Evolutionary conservation across 2,888 invertebrate genomes (phyloP).

Genomic region (Listrodromus nycthemerus): DNA sequence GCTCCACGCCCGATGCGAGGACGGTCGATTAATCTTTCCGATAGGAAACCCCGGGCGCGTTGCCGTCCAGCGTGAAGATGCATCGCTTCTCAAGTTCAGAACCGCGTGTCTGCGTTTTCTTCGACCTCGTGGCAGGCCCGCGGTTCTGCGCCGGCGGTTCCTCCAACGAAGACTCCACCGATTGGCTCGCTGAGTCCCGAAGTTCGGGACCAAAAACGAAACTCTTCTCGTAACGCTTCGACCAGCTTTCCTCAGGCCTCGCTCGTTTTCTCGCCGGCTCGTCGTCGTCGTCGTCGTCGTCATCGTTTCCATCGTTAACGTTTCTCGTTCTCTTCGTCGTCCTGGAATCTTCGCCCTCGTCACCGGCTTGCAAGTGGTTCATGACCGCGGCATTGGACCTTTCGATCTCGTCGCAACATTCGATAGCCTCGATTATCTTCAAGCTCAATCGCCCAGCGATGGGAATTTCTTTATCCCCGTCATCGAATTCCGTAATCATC

Average conservation of each 20-base stretch:
- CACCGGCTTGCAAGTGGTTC: neutral
- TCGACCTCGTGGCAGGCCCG: slow-evolving; percentile 7
- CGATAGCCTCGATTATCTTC: slow-evolving; percentile 37
- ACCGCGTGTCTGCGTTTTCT: slow-evolving; percentile 27
- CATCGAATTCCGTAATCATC: neutral
- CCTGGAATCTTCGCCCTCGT: neutral
- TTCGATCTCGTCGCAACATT: slow-evolving; percentile 26
- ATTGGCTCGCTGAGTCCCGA: neutral
- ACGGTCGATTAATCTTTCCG: slow-evolving; percentile 48
- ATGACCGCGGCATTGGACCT: neutral
- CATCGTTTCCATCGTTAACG: neutral
- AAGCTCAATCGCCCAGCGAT: slow-evolving; percentile 19
- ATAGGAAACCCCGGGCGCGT: slow-evolving; percentile 23
- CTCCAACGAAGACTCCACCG: slow-evolving; percentile 8
- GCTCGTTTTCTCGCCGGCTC: slow-evolving; percentile 48
- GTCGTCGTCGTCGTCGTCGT: slow-evolving; percentile 14
- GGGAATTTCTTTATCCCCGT: neutral
- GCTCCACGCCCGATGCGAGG: neutral
- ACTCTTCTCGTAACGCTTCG: slow-evolving; percentile 63
- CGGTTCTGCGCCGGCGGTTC: neutral
- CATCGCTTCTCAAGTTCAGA: slow-evolving; percentile 54
- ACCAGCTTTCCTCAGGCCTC: slow-evolving; percentile 63
- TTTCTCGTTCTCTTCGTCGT: slow-evolving; percentile 47
- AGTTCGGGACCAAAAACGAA: slow-evolving; percentile 66
- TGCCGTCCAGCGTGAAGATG: slow-evolving; percentile 56